A percentile compares a stretch with the other conserved stretches of the same genome.
phyloP scores from a whole-genome alignment of 2,888 invertebrate species.

The Harpagoxenus sublaevis region DNA sequence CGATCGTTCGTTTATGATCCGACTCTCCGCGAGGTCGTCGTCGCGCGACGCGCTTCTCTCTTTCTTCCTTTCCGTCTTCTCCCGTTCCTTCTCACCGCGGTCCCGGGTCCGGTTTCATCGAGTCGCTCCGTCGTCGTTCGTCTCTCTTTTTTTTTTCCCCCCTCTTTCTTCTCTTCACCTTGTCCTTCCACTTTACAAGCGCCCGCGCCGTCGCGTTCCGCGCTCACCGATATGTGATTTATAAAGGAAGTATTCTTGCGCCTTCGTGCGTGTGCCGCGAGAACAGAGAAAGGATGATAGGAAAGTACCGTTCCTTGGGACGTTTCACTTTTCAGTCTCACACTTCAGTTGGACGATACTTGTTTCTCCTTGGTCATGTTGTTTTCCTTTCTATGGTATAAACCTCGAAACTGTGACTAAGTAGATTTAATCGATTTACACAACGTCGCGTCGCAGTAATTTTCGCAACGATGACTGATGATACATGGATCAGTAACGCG shows the following conservation, averaged over 20 bases:
- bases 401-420: neutral
- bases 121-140: constrained; percentile 58
- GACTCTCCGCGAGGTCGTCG: constrained; percentile 67
- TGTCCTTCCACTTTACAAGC: constrained; percentile 69
- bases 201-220: constrained; percentile 54
- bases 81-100: constrained; percentile 59
- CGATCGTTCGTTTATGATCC: constrained; percentile 67
- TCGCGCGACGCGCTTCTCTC: constrained; percentile 58
- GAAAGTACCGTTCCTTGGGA: constrained; percentile 76
- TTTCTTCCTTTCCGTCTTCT: constrained; percentile 39
- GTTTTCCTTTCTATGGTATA: constrained; percentile 8
- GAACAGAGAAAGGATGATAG: constrained; percentile 33
- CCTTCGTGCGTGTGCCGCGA: constrained; percentile 33
- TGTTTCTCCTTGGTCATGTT: neutral
- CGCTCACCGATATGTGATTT: constrained; percentile 75
- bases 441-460: neutral
- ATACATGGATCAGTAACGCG: neutral
- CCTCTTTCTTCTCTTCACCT: constrained; percentile 37
- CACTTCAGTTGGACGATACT: neutral
- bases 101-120: constrained; percentile 70
- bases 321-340: constrained; percentile 80
- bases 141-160: neutral
- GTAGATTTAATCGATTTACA: neutral
- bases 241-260: constrained; percentile 67
- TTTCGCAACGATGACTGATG: neutral